Evolutionary conservation across 2,888 invertebrate species (phyloP).

Genomic region (Andrena bucephala): DNA sequence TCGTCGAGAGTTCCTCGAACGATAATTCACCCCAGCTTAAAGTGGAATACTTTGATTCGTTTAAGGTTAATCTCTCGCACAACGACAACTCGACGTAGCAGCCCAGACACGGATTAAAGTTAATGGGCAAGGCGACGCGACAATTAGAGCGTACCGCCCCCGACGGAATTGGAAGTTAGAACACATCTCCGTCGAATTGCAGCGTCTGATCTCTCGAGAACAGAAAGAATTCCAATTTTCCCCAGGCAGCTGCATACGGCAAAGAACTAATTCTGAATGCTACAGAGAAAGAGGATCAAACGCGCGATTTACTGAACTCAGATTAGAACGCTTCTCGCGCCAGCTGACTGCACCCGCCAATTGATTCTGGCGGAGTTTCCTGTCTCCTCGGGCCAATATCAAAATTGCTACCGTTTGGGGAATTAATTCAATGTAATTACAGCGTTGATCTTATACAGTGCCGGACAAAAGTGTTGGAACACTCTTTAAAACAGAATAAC

Average conservation of each 20-base stretch:
- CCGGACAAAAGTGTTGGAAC: too few species aligned
- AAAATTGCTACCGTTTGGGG: background rate
- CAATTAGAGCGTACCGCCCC: background rate
- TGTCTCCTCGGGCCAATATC: background rate
- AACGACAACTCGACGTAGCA: background rate
- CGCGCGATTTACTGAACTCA: background rate
- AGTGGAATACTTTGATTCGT: conserved; percentile 17
- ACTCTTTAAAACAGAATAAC: too few species aligned
- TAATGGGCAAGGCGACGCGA: background rate
- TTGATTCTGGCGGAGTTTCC: background rate
- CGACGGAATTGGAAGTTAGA: conserved; percentile 4
- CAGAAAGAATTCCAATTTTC: background rate
- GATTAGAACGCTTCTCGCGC: background rate
- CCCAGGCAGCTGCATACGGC: background rate
- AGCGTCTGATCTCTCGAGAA: background rate
- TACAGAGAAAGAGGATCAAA: background rate
- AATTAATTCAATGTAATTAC: conserved; percentile 1
- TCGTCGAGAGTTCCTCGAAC: background rate
- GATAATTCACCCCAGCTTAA: background rate
- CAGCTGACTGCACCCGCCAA: background rate
- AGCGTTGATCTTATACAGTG: background rate
- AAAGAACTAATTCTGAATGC: background rate
- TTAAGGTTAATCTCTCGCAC: conserved; percentile 13
- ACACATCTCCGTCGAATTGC: background rate
- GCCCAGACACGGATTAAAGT: conserved; percentile 3